Conservation (phyloP, 2,113 vertebrate genomes). For the Antidorcas marsupialis region DNA sequence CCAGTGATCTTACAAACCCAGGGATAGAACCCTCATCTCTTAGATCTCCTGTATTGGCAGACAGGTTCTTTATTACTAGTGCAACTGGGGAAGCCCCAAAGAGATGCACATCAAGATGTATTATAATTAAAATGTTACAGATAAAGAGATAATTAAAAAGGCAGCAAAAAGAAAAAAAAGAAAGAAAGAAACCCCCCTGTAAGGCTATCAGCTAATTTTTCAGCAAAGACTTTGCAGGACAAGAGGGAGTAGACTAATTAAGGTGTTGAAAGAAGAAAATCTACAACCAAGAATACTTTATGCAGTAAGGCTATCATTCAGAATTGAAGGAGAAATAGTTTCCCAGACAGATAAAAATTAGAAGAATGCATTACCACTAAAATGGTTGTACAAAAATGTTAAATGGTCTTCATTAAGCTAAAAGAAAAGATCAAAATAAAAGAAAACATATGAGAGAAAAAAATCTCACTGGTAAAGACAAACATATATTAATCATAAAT, state of each 20-base stretch:
- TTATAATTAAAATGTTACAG: not conserved
- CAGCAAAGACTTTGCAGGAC: not conserved
- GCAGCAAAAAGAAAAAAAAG: not conserved
- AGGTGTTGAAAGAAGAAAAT: not conserved
- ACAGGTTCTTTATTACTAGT: not conserved
- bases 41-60: not conserved
- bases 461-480: not conserved
- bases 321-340: not conserved
- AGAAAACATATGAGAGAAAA: not conserved
- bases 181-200: not conserved
- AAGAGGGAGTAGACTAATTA: not conserved
- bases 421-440: not conserved
- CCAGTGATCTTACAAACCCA: not conserved
- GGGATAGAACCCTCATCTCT: not conserved
- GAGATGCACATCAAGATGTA: not conserved
- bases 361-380: not conserved
- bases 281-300: not conserved
- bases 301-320: not conserved
- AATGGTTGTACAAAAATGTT: not conserved
- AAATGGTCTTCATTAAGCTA: not conserved
- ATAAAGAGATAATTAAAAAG: not conserved
- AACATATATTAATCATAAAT: not conserved
- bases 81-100: not conserved
- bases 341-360: not conserved
- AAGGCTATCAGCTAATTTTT: not conserved